These are phyloP conservation scores for Drosophila persimilis DNA, from an alignment of 1,140 invertebrate species.

Conservation along the genomic window DNA sequence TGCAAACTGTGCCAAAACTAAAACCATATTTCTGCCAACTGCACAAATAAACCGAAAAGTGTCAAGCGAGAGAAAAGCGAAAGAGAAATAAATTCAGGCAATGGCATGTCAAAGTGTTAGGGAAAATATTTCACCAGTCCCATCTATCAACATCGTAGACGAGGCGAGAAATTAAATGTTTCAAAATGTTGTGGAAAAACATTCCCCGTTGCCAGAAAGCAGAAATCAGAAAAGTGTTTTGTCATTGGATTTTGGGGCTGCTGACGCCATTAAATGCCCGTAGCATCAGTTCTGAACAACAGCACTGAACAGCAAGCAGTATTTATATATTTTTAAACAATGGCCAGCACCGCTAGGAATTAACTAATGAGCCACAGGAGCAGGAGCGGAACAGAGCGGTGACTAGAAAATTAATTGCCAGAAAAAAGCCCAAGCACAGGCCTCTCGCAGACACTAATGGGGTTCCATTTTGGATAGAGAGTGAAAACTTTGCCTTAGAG, in stretches of 20 bases:
- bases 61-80: conserved; percentile 5
- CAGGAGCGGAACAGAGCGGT: conserved; percentile 20
- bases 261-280: conserved; percentile 61
- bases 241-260: conserved; percentile 34
- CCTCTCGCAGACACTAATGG: conserved; percentile 28
- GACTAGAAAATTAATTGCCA: conserved; percentile 48
- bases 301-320: no score
- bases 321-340: conserved; percentile 25
- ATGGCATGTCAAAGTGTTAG: conserved; percentile 48
- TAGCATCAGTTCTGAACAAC: background rate
- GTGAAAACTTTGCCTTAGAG: background rate
- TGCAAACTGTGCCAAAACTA: conserved; percentile 1
- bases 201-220: conserved; percentile 4
- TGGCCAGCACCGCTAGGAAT: conserved; percentile 8
- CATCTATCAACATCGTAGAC: conserved; percentile 55
- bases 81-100: conserved; percentile 59
- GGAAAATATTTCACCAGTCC: conserved; percentile 46
- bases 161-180: conserved; percentile 39
- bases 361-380: conserved; percentile 33
- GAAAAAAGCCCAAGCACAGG: conserved; percentile 26
- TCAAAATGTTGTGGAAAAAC: conserved; percentile 20
- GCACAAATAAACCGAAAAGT: conserved; percentile 5
- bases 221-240: conserved; percentile 35
- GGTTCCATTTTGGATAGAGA: conserved; percentile 1
- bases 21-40: conserved; percentile 42